Base-by-base conservation (phyloP, 2,888 invertebrate species). In the Rhaphigaster nebulosa region DNA sequence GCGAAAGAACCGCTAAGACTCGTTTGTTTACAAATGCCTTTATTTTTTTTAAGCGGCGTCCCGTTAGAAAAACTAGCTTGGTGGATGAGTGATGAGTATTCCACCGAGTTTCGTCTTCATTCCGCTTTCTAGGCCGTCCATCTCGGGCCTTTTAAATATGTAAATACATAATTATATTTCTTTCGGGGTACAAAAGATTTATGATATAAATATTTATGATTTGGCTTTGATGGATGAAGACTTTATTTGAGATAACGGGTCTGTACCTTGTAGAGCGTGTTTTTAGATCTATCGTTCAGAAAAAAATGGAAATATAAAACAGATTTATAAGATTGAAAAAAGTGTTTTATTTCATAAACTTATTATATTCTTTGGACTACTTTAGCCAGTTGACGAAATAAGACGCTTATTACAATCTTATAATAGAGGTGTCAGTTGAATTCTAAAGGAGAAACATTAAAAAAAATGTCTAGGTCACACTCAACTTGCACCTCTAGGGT, bases 11-110 rank as follows among this genome's bases (percentile, higher is more conserved):
- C 84, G 84, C 84, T 50, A 84, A 84, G 84, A n/a, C 45, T 41
- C 45, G 84, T 84, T 84, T 41, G 84, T 84, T 84, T 84, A 84
- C 84, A 84, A 84, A 84, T 84, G 84, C 84, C 84, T 84, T 41
- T 50, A 84, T 84, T 84, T 84, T 52, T 45, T 84, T 84, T 84
- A 50, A 45, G n/a, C 45, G 45, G 45, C n/a, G 26, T 45, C 13
- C 84, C 84, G 84, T 84, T 84, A 84, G 84, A 50, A 84, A 84
- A 84, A 84, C 84, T 45, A 45, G 84, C 84, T 50, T n/a, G 26
- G 84, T 45, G 84, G 84, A 84, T 84, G 45, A 50, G 45, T 45
- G 84, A 84, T 84, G 84, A 45, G 84, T 45, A 84, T 84, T 84
- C 41, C 45, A n/a, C 26, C 15, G 84, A 18, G 84, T 41, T 70